Evolutionary conservation across 2,888 invertebrate species (phyloP), one percentile per base, ranked within the genome.

Genomic region (Acanthacorydalis orientalis): DNA sequence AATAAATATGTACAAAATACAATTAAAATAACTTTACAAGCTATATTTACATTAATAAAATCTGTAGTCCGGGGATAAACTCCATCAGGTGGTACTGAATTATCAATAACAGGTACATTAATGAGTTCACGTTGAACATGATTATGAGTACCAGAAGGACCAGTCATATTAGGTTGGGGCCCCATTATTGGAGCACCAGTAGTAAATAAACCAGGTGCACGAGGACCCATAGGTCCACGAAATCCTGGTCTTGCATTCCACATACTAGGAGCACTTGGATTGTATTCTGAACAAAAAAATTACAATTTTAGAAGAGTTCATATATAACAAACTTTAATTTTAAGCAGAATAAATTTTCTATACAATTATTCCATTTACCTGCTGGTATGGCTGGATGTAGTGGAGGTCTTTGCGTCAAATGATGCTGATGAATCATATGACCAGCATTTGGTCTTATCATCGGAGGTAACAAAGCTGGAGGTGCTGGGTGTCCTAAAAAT

Each of bases 231-330:
- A 56, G 0, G 58, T 57, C 1, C 65, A 62, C 54, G 64, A 60
- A 69, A 69, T 15, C 41, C 57, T n/a, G 60, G 59, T 1, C 62
- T 58, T 4, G 65, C 60, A 10, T 62, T 58, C 67, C 67, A 72
- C 61, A 88, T 80, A 57, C 82, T 83, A 11, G 88, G 88, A 9
- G 83, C 80, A 57, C 86, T 79, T 1, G 88, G 87, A 66, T 87
- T 88, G 65, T 87, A 86, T 53, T 84, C 83, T 42, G 33, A 31
- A 43, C 11, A 15, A 12, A 40, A 23, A 23, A 23, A 23, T 23
- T 4, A 23, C 6, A 23, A 23, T 23, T n/a, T n/a, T n/a, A n/a
- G n/a, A n/a, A n/a, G n/a, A n/a, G n/a, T n/a, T n/a, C n/a, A n/a
- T n/a, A n/a, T n/a, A n/a, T n/a, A n/a, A n/a, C n/a, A n/a, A n/a